Base-by-base conservation (phyloP, 2,797 vertebrate genomes). In the Xenops minutus region DNA sequence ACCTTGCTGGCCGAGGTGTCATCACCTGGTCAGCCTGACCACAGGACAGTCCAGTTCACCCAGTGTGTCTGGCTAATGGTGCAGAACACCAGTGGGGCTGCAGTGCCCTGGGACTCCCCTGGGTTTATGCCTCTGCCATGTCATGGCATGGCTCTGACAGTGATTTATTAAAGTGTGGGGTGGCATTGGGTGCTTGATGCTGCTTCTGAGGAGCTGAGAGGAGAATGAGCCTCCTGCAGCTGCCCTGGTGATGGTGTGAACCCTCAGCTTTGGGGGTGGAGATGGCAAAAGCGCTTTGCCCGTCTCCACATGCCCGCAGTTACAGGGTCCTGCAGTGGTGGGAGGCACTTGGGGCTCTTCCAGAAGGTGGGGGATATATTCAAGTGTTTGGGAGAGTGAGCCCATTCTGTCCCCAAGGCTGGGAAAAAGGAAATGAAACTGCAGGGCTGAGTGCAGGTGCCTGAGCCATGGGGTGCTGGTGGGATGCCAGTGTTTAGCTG, bases 151-250 rank as follows among this genome's bases (percentile, higher is more conserved):
- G 32, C 14, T 15, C 4, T 12, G 36, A 26, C 56, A 27, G 55
- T 0, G 23, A 9, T 27, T 5, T 37, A 6, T 8, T 3, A 2
- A 37, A 34, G 13, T 6, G 7, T 4, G 1, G 30, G 48, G 2
- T 5, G 29, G 21, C 20, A 12, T 8, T 0, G 1, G 55, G 23
- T 30, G 22, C 22, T 32, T 6, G 32, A 5, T 62, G 41, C 36
- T 51, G 46, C 27, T 37, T 23, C 23, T 41, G 34, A 26, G 63
- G 68, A 19, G 32, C 7, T 22, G 6, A 14, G 77, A 36, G 34
- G 16, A n/a, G 22, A 6, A 12, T 7, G 63, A 64, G 13, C 11
- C 29, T 56, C 18, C 75, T 55, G 23, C 22, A 34, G 75, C 27
- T 56, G 61, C 12, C 12, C 55, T 43, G 43, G 41, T 46, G 43